Percentiles rank a stretch among this genome's conserved stretches.
These are phyloP conservation scores for Aphaenogaster floridana DNA, from an alignment of 1,140 invertebrate species.

Conservation along the genomic window DNA sequence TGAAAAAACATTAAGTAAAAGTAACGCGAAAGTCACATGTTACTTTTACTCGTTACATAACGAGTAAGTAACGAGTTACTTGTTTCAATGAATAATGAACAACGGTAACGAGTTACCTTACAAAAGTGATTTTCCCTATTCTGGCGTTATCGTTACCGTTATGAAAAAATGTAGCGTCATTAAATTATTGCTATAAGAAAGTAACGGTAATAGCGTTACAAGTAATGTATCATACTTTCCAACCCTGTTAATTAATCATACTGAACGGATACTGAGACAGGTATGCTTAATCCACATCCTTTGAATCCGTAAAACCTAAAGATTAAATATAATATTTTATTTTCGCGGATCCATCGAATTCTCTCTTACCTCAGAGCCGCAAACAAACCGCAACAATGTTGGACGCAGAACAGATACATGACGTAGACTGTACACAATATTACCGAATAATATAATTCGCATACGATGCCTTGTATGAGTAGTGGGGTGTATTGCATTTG, in stretches of 20 bases:
- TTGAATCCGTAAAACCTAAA: not conserved
- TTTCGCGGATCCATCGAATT: not conserved
- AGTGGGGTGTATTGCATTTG: not conserved
- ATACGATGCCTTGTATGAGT: not conserved
- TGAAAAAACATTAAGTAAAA: no score
- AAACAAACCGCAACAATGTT: slow-evolving; percentile 27
- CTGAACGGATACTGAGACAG: not conserved
- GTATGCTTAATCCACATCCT: not conserved
- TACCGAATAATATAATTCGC: not conserved
- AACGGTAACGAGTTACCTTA: no score
- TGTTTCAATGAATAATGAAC: no score
- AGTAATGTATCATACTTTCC: no score
- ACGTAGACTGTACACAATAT: not conserved
- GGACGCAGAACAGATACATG: not conserved
- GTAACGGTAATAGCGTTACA: no score
- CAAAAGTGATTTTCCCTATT: no score
- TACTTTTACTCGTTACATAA: no score
- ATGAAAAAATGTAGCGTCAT: no score
- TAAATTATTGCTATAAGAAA: no score
- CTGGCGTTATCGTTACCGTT: no score
- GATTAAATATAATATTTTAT: not conserved
- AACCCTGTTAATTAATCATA: not conserved
- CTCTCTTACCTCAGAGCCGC: slow-evolving; percentile 7
- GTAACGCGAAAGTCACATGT: no score
- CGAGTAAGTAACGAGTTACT: no score